phyloP scores from a whole-genome alignment of 2,113 vertebrate species.

The Bos taurus region ARS-UCD2.0 NC_037344.1:12480501-12481000 shows the following conservation, averaged over 20 bases:
- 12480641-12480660: not conserved
- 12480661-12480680: not conserved
- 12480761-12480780: fast-evolving
- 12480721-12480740: not conserved
- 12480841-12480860: not conserved
- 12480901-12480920: not conserved
- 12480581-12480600: fast-evolving
- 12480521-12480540: not conserved
- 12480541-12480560: not conserved
- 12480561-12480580: fast-evolving
- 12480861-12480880: not conserved
- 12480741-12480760: not conserved
- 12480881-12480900: not conserved
- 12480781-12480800: not conserved
- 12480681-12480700: not conserved
- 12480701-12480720: not conserved
- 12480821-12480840: not conserved
- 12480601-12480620: not conserved
- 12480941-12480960: not conserved
- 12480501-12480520: not conserved
- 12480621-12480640: fast-evolving
- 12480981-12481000: not conserved
- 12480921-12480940: fast-evolving
- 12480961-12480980: not conserved
- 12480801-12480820: not conserved